Percentiles rank a stretch among this genome's conserved stretches.
These are phyloP conservation scores for Pollenia angustigena DNA, from an alignment of 2,888 invertebrate species.

Conservation along the genomic window DNA sequence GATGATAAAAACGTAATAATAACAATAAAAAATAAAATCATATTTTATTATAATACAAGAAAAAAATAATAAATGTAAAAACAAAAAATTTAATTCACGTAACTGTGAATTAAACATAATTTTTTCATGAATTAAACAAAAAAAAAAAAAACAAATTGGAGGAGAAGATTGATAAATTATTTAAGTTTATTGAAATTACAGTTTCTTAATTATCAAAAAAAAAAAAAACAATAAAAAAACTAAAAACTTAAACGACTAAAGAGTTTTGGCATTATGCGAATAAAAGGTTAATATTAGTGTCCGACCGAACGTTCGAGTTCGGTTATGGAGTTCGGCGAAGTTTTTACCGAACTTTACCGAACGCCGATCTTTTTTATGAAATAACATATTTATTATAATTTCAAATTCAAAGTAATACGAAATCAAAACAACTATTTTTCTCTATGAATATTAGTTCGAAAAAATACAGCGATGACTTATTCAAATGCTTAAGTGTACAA, in stretches of 20 bases:
- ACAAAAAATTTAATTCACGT: constrained; percentile 70
- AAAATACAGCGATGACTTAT: no score
- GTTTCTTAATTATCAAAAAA: constrained; percentile 84
- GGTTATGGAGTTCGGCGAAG: no score
- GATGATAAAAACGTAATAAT: constrained; percentile 35
- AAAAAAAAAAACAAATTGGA: constrained; percentile 78
- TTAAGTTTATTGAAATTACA: constrained; percentile 85
- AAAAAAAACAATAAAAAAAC: constrained; percentile 77
- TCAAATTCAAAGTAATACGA: no score
- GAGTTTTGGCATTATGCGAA: constrained; percentile 19
- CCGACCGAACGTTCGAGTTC: no score
- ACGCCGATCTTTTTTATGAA: no score
- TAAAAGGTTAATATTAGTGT: no score
- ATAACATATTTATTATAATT: no score
- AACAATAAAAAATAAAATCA: constrained; percentile 63
- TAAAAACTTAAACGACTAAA: constrained; percentile 45
- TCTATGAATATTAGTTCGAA: no score
- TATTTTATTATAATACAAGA: constrained; percentile 72
- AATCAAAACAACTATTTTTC: no score
- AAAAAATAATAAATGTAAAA: constrained; percentile 72
- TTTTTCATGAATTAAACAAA: constrained; percentile 75
- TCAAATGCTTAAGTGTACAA: no score
- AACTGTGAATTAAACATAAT: constrained; percentile 72
- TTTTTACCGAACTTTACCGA: no score
- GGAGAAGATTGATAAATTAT: constrained; percentile 82